Evolutionary conservation across 2,888 invertebrate genomes (phyloP).

Genomic region (Pristionchus exspectatus): DNA sequence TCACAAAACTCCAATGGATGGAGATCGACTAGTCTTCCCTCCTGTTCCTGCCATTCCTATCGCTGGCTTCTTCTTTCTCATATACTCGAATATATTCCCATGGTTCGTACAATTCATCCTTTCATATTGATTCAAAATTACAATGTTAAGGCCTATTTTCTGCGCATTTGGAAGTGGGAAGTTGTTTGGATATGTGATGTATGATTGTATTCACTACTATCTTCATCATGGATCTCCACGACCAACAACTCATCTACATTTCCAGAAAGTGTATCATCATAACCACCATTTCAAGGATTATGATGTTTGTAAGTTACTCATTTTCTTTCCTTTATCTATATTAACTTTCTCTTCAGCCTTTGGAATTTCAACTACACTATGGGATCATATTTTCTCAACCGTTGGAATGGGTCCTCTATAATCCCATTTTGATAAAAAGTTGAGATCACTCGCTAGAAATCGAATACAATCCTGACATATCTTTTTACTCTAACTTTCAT

Average conservation of each 20-base stretch:
- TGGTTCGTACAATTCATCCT: conserved; percentile 62
- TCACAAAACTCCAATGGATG: conserved; percentile 81
- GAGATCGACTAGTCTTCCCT: conserved; percentile 80
- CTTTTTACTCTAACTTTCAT: too few species aligned
- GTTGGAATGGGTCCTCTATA: conserved; percentile 75
- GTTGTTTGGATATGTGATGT: conserved; percentile 79
- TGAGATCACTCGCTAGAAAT: too few species aligned
- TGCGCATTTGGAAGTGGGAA: conserved; percentile 79
- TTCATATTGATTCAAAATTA: too few species aligned
- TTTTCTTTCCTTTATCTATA: background rate
- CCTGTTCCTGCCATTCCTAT: conserved; percentile 80
- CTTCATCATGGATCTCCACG: conserved; percentile 80
- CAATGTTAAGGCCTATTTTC: conserved; percentile 67
- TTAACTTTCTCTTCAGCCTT: conserved; percentile 76
- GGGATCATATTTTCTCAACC: conserved; percentile 81
- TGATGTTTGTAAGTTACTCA: conserved; percentile 76
- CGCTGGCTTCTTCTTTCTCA: conserved; percentile 76
- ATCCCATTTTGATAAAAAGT: too few species aligned
- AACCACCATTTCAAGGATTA: conserved; percentile 81
- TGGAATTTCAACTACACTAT: conserved; percentile 80
- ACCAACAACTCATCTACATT: conserved; percentile 78
- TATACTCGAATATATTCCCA: conserved; percentile 78
- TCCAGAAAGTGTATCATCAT: conserved; percentile 80
- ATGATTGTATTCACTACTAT: conserved; percentile 81
- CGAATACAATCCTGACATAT: too few species aligned